Evolutionary conservation across 1,140 invertebrate species (phyloP).

Genomic region (Pantala flavescens): DNA sequence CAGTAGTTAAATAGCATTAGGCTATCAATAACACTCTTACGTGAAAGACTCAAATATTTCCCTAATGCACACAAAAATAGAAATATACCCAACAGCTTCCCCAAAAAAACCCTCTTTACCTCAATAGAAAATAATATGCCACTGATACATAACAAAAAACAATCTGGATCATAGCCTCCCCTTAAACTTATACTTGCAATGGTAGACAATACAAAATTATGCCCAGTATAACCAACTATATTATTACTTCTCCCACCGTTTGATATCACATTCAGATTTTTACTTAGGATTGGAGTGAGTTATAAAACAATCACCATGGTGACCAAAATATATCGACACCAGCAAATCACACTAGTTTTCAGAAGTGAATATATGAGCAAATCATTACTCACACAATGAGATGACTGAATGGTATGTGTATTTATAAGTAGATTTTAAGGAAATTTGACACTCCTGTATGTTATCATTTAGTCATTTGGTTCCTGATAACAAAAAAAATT

Average conservation of each 20-base stretch:
- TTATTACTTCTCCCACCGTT: neutral
- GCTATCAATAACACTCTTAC: neutral
- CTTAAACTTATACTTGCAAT: neutral
- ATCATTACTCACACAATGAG: neutral
- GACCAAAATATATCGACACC: neutral
- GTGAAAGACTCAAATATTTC: slow-evolving; percentile 3
- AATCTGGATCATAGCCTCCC: neutral
- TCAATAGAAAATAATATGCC: neutral
- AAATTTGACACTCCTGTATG: neutral
- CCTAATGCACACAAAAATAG: neutral
- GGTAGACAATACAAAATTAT: neutral
- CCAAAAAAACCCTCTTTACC: neutral
- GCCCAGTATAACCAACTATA: neutral
- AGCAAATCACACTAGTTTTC: neutral
- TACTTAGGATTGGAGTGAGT: neutral
- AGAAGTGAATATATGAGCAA: neutral
- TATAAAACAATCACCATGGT: neutral
- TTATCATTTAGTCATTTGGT: neutral
- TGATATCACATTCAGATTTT: neutral
- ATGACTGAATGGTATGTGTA: neutral
- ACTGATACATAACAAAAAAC: neutral
- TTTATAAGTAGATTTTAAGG: neutral
- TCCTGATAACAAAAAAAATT: neutral
- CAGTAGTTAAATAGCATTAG: neutral
- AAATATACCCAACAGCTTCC: slow-evolving; percentile 4